Evolutionary conservation across 2,888 invertebrate species (phyloP).

Genomic region (Zaprionus bogoriensis): DNA sequence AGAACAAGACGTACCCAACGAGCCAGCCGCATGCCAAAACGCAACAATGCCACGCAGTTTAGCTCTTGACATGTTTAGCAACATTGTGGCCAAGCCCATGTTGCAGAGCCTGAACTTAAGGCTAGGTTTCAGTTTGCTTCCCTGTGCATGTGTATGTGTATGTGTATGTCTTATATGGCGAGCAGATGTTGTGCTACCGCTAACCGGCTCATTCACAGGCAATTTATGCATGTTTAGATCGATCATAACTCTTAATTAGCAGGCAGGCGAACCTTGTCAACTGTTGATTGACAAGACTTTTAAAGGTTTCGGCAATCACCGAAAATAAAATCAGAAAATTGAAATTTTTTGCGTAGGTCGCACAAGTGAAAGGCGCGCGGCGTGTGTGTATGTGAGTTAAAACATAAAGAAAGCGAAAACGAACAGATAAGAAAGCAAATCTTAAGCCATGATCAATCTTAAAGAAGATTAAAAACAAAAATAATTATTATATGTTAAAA

Average conservation of each 20-base stretch:
- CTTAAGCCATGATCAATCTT: not conserved
- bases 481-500: no score
- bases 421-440: not conserved
- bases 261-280: constrained; percentile 69
- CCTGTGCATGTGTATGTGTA: not conserved
- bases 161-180: constrained; percentile 28
- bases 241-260: constrained; percentile 79
- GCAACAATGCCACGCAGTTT: constrained; percentile 59
- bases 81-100: constrained; percentile 59
- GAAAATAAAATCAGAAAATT: not conserved
- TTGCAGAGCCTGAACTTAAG: constrained; percentile 36
- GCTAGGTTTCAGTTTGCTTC: not conserved
- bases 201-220: constrained; percentile 30
- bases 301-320: constrained; percentile 61
- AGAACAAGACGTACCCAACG: not conserved
- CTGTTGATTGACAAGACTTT: constrained; percentile 78
- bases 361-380: constrained; percentile 67
- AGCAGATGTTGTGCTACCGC: constrained; percentile 52
- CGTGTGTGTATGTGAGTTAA: constrained; percentile 6
- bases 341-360: constrained; percentile 55
- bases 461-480: no score
- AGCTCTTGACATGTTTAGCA: constrained; percentile 70
- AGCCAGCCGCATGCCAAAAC: not conserved
- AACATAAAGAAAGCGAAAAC: constrained; percentile 33
- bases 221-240: constrained; percentile 71